These are phyloP conservation scores for Lerista edwardsae DNA, from an alignment of 2,797 vertebrate species.

Conservation along the genomic window DNA sequence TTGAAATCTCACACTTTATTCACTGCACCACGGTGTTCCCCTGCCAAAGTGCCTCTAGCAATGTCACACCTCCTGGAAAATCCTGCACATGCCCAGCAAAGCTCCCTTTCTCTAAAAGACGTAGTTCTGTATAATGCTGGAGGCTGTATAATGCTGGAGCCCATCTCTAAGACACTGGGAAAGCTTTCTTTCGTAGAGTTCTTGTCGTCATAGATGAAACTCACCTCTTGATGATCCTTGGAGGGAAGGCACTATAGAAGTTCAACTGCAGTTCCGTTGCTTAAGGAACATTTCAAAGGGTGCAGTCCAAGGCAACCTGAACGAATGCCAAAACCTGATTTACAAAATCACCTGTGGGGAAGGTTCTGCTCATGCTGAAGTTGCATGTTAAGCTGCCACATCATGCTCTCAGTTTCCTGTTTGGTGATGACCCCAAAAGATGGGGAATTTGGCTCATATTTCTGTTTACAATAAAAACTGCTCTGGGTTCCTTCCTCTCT, in stretches of 20 bases:
- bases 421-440: constrained; percentile 24
- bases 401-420: constrained; percentile 10
- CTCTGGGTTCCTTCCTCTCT: not conserved
- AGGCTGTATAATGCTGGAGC: too few species aligned
- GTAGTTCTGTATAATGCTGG: not conserved
- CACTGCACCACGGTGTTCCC: not conserved
- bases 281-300: not conserved
- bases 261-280: not conserved
- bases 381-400: not conserved
- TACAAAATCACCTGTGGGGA: constrained; percentile 30
- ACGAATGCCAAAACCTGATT: constrained; percentile 23
- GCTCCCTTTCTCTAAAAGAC: too few species aligned
- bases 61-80: not conserved
- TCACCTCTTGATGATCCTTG: not conserved
- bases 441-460: constrained; percentile 5
- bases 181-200: not conserved
- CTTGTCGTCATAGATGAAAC: not conserved
- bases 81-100: not conserved
- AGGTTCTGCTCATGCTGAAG: constrained; percentile 12
- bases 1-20: not conserved
- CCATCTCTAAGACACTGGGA: not conserved
- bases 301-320: not conserved
- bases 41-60: not conserved
- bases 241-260: not conserved
- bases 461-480: not conserved